Evolutionary conservation across 2,888 invertebrate genomes (phyloP).

Genomic region (Drepana falcataria): DNA sequence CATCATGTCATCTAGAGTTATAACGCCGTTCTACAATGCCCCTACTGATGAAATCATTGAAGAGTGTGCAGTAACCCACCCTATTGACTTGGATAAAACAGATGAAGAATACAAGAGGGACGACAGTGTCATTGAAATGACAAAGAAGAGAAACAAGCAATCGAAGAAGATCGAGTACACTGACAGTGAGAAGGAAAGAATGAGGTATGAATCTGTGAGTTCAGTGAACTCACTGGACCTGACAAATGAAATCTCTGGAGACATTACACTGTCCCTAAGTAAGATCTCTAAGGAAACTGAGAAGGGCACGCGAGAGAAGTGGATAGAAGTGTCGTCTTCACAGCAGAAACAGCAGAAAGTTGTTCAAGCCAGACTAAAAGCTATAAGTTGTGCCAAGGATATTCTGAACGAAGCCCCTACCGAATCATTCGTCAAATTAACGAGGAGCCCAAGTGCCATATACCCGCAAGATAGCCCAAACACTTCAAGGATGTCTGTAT

Average conservation of each 20-base stretch:
- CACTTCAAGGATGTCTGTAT: constrained; percentile 50
- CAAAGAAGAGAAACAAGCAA: constrained; percentile 60
- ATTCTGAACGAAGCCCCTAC: constrained; percentile 52
- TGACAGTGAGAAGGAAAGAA: constrained; percentile 63
- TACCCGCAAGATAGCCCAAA: constrained; percentile 26
- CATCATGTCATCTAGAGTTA: constrained; percentile 79
- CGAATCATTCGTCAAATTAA: constrained; percentile 59
- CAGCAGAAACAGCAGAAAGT: constrained; percentile 70
- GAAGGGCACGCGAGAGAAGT: constrained; percentile 51
- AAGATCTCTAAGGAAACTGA: constrained; percentile 49
- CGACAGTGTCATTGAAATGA: constrained; percentile 48
- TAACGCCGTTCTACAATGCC: constrained; percentile 84
- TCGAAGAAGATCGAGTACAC: constrained; percentile 67
- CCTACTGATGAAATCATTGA: constrained; percentile 78
- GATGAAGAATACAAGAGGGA: constrained; percentile 74
- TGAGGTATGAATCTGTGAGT: constrained; percentile 62
- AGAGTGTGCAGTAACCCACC: constrained; percentile 52
- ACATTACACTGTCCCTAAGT: constrained; percentile 60
- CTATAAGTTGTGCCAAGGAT: constrained; percentile 58
- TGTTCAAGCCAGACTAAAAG: constrained; percentile 69
- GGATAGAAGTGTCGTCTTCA: constrained; percentile 66
- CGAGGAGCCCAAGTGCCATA: constrained; percentile 49
- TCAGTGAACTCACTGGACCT: constrained; percentile 64
- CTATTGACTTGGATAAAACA: constrained; percentile 67
- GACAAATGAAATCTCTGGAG: constrained; percentile 54